Base-by-base conservation (phyloP, 2,888 invertebrate species). In the Cryptocheilus praepositus region DNA sequence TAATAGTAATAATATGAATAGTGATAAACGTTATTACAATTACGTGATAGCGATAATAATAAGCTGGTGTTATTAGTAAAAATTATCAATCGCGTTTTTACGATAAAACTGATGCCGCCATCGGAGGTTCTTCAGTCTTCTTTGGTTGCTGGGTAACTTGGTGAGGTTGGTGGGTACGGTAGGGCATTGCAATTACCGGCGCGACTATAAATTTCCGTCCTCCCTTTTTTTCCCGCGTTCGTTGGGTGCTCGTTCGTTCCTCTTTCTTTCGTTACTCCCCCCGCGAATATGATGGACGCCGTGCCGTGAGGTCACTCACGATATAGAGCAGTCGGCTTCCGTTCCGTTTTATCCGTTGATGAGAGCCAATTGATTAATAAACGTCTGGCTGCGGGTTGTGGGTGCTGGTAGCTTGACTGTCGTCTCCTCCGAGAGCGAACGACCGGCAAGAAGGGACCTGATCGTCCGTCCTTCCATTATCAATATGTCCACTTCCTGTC, bases 131-230 rank as follows among this genome's bases (percentile, higher is more conserved):
- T 86, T 91, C 91, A 91, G 91, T 91, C 91, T 91, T 91, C 91
- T 91, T 91, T 91, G 91, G 91, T 90, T 89, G 88, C 82, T 85
- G 89, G 90, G 90, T 90, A 91, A 90, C 90, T 89, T 82, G 88
- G 86, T 87, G 81, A 83, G 81, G 66, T 76, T 76, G 77, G 71
- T 80, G 80, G 80, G 69, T 77, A 79, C 63, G 69, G 66, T 74
- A 75, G 77, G 67, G 61, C 65, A 68, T 58, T 69, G 70, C 60
- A 43, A 67, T 68, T 74, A 68, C 68, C 71, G 65, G 49, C 59
- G 56, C 71, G 71, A 80, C 60, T 67, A 69, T 69, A 64, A 58
- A 56, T 66, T 57, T 43, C 66, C 49, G 51, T 60, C 61, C 49
- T 46, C 54, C 55, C 55, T 53, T 54, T 53, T 61, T 64, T 49